These are phyloP conservation scores for Neoitamus cyanurus DNA, from an alignment of 2,888 invertebrate species.

Conservation along the genomic window DNA sequence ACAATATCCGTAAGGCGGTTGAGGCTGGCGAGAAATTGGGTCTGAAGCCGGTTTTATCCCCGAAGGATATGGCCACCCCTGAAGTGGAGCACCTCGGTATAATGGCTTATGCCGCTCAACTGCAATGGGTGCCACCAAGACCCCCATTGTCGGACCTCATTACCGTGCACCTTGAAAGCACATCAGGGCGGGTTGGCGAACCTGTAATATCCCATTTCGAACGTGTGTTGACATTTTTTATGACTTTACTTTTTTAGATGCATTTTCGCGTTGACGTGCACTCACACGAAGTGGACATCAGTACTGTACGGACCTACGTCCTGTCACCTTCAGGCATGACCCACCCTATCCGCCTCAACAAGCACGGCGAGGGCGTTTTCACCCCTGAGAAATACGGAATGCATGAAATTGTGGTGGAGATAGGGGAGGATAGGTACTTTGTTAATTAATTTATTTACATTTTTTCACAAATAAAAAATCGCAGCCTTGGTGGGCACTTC, in stretches of 20 bases:
- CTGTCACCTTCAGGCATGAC: slow-evolving; percentile 81
- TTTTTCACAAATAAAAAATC: background rate
- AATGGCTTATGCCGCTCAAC: slow-evolving; percentile 96
- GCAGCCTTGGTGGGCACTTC: slow-evolving; percentile 72
- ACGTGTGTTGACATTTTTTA: background rate
- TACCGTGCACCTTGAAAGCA: slow-evolving; percentile 81
- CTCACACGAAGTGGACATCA: slow-evolving; percentile 75
- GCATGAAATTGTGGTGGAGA: slow-evolving; percentile 82
- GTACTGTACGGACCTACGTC: slow-evolving; percentile 80
- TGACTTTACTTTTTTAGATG: slow-evolving; percentile 69
- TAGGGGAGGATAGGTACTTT: slow-evolving; percentile 73
- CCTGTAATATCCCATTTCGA: slow-evolving; percentile 71
- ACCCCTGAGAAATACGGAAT: slow-evolving; percentile 91
- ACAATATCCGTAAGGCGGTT: slow-evolving; percentile 81
- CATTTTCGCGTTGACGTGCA: slow-evolving; percentile 82
- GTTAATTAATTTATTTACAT: background rate
- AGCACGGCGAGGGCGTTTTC: slow-evolving; percentile 84
- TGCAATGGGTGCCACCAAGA: slow-evolving; percentile 88
- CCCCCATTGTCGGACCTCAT: slow-evolving; percentile 86
- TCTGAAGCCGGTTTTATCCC: slow-evolving; percentile 89
- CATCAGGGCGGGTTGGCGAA: slow-evolving; percentile 87
- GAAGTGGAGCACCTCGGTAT: slow-evolving; percentile 96
- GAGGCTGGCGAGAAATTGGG: slow-evolving; percentile 77
- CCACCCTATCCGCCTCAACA: slow-evolving; percentile 72
- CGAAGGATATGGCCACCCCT: slow-evolving; percentile 94